These are phyloP conservation scores for Limosa lapponica DNA, from an alignment of 2,797 vertebrate species.

Conservation along the genomic window DNA sequence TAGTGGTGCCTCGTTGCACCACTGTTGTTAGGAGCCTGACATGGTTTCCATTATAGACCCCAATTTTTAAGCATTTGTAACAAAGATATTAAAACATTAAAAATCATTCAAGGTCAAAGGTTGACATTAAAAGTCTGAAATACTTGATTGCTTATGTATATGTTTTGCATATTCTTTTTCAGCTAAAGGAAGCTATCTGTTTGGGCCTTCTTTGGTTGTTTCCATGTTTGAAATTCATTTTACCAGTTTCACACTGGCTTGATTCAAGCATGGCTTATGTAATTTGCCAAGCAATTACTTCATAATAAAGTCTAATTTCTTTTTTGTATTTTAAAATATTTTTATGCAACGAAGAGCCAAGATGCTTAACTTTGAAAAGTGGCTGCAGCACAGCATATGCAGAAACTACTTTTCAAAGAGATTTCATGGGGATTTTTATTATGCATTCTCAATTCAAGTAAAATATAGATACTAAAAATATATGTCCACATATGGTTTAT, in stretches of 20 bases:
- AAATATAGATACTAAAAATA: slow-evolving; percentile 70
- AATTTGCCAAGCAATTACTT: slow-evolving; percentile 72
- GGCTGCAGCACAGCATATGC: slow-evolving; percentile 37
- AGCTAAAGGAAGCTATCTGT: neutral
- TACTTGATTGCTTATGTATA: slow-evolving; percentile 54
- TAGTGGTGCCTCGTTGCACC: slow-evolving; percentile 71
- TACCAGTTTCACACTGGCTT: slow-evolving; percentile 60
- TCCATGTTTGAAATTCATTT: slow-evolving; percentile 53
- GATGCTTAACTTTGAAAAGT: slow-evolving; percentile 58
- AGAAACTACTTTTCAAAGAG: slow-evolving; percentile 61
- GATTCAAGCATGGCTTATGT: slow-evolving; percentile 64
- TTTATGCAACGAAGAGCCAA: slow-evolving; percentile 52
- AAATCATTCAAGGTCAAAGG: slow-evolving; percentile 63
- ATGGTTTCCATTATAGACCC: slow-evolving; percentile 59
- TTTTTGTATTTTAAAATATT: slow-evolving; percentile 70
- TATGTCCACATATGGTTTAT: slow-evolving; percentile 71
- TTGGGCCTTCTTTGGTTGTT: slow-evolving; percentile 33
- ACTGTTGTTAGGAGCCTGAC: slow-evolving; percentile 72
- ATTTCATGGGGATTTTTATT: slow-evolving; percentile 59
- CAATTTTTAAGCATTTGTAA: slow-evolving; percentile 70
- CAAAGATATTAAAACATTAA: slow-evolving; percentile 54
- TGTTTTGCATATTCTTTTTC: slow-evolving; percentile 10
- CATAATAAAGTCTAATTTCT: slow-evolving; percentile 68
- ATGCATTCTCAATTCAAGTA: slow-evolving; percentile 57
- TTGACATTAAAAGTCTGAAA: slow-evolving; percentile 49